Evolutionary conservation across 2,797 vertebrate genomes (phyloP), one percentile per base, ranked within the genome.

Genomic region (Syndactyla subalaris): DNA sequence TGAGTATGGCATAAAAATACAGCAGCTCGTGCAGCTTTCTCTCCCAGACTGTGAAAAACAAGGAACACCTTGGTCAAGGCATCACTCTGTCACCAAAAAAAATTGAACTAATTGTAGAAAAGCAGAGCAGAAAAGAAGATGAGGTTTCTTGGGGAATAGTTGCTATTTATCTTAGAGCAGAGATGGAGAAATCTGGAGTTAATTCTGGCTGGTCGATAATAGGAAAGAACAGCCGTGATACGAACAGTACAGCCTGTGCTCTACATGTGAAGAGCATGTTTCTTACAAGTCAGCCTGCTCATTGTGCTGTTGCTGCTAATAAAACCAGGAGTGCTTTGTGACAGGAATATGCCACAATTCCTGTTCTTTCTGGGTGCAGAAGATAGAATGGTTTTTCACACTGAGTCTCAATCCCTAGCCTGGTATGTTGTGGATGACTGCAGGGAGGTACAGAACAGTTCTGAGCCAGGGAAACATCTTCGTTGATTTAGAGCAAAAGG

Each of bases 401-500:
- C 14, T 13, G 29, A 9, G 14, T 58, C 43, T 62, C 90, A 66
- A 7, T 58, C 15, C 21, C 46, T 41, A 12, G 14, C 52, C 30
- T 55, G 67, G 15, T 30, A 20, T 54, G 39, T 51, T 72, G 63
- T 39, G 27, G 62, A 62, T 43, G 41, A 13, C 20, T 61, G 36
- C 23, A 68, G 36, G 49, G 43, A 62, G 3, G 30, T 16, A 19
- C 16, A 29, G 58, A 51, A 32, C 39, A 51, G 26, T 54, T 95
- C 95, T 91, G 83, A 91, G 74, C 58, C 22, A 59, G 46, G 21
- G 78, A 89, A 95, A n/a, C 74, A 63, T 85, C 81, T 43, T 68
- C 82, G 54, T 26, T 58, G 52, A 34, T 80, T 89, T 85, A 71
- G 74, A 91, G 23, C 11, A 48, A 61, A 92, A 93, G 24, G 24